Evolutionary conservation across 2,113 vertebrate genomes (phyloP), one percentile per base, ranked within the genome.

Genomic region (Mormoops blainvillei): DNA sequence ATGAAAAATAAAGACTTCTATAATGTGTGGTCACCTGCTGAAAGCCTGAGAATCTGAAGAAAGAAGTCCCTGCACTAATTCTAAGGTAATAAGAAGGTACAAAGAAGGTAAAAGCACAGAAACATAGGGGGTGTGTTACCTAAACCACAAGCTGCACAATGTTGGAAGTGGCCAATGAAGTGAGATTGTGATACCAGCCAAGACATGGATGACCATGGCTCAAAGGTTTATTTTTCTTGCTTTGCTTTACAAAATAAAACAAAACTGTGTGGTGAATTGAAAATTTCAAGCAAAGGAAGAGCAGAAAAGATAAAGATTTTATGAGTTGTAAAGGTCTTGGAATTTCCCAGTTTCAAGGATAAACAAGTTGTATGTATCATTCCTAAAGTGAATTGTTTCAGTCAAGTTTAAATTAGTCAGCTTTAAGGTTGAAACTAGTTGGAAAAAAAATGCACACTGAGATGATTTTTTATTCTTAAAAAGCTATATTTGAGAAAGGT

Each of bases 401-500:
- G 74, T 83, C 56, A 89, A 41, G 50, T 89, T 96, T 76, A 92
- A 89, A 71, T 65, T 33, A 85, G 26, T 85, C 36, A 85, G 18
- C n/a, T 92, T 91, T 88, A 83, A 95, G 38, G 58, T 33, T 82
- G 77, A 91, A 78, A 68, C 45, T 28, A 68, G 10, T 14, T 63
- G 26, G 48, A 12, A 28, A 74, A 88, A 63, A 82, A 71, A 56
- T 16, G 4, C 24, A 80, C 3, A 76, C 22, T 26, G 45, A 78
- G 20, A 74, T 63, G 16, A 73, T 80, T 76, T 86, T 76, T 94
- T 76, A 88, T 94, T 95, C 33, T 76, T 83, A 52, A 74, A 93
- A 73, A 38, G 11, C 31, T 78, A 68, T 83, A 88, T 87, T 83
- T 95, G 91, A 96, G 87, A 83, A 86, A 76, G 68, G 63, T 48